Evolutionary conservation across 2,888 invertebrate species (phyloP), one percentile per base, ranked within the genome.

Genomic region (Cryptops parisi): DNA sequence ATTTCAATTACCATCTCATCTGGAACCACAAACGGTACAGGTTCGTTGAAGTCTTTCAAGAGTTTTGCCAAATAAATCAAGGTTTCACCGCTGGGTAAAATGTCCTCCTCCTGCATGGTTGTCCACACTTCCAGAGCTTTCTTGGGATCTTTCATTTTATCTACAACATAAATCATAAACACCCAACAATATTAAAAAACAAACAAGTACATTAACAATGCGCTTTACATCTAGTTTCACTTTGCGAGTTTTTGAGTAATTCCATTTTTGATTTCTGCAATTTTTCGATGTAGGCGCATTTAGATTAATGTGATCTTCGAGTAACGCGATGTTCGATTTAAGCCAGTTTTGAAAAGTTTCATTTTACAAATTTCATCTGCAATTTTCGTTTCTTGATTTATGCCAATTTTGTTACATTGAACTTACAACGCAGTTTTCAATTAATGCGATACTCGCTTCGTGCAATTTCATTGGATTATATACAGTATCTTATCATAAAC

Each of bases 41-140:
- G 64, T 45, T 76, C 67, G 25, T 78, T 74, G 59, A 82, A 78
- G 6, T 74, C 71, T 60, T 74, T 70, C 21, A 90, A 72, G 62
- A 83, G 78, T 15, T 74, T 72, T 0, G 79, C 82, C 22, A 90
- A 73, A 44, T 73, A 72, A 1, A 62, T 56, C 1, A 89, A 71
- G 65, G 90, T 87, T 22, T 74, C 69, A 24, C 81, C 79, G 24
- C 76, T 77, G 0, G 88, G 82, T 19, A 79, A 68, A 54, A 85
- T 72, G 57, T 80, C 78, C 64, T 90, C 87, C 65, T 90, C 88
- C 68, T 89, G 88, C 71, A 89, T 78, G 62, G 81, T 72, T 0
- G 82, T 85, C 87, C 88, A 88, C 2, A 89, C 70, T 1, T 78
- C 78, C 9, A 85, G 64, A 1, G 84, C 86, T 66, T 84, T 84